Evolutionary conservation across 64 coral and sea anemone genomes (phyloP), one percentile per base, ranked within the genome.

Genomic region (Montipora cactus): DNA sequence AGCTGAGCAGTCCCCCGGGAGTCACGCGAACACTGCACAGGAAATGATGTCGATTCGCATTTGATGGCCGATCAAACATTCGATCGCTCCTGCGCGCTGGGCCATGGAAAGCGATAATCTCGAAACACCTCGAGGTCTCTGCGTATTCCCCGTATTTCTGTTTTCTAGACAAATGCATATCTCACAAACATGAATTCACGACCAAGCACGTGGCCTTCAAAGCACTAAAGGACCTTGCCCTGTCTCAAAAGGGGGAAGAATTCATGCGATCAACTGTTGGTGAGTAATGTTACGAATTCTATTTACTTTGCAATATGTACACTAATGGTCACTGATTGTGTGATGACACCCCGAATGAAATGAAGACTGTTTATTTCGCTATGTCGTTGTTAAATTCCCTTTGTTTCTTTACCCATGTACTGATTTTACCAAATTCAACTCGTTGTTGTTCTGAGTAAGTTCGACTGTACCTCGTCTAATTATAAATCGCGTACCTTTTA

Each of bases 21-120:
- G 82, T 86, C 82, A 86, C 82, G 82, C 82, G 82, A 86, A 71
- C 82, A 86, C 82, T 10, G 44, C 7, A 86, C 82, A 86, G 82
- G 82, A 86, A 86, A 86, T 86, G 82, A 86, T 86, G 82, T 86
- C 14, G 82, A 71, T 69, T 21, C 14, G 67, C 82, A 71, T 70
- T 86, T 86, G 82, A 86, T 86, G 82, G 70, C 66, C 61, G 28
- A 69, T 64, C 45, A 86, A 86, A 86, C 82, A 86, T 83, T 64
- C 58, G 14, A 37, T 72, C 62, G 51, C 52, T 53, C 49, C 79
- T 44, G 79, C 55, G 62, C 66, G 81, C 58, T 83, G 81, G 68
- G 82, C 82, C 66, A 86, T 86, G 82, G 82, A 66, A 46, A 49
- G 47, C 66, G 67, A 8, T 86, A 62, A 71, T 9, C 82, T 23